A percentile compares a stretch with the other conserved stretches of the same genome.
Evolutionary conservation across 2,113 vertebrate species (phyloP).

Genomic region (Seriola dumerili): DNA sequence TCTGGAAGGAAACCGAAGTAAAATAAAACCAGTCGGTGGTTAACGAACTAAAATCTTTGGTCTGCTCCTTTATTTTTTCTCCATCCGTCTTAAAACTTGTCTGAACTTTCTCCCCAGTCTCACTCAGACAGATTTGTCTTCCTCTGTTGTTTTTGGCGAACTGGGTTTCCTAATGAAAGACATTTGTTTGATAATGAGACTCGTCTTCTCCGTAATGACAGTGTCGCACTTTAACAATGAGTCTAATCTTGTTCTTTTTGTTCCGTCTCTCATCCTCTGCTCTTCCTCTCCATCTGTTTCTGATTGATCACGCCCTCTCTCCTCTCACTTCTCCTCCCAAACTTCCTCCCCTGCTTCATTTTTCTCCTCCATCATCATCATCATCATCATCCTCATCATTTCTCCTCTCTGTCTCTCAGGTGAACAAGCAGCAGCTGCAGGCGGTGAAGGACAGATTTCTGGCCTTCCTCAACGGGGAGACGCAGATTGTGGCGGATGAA

Average conservation of each 20-base stretch:
- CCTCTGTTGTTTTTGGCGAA: conserved; percentile 1
- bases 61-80: too few species aligned
- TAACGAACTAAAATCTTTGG: background rate
- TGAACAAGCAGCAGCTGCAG: conserved; percentile 96
- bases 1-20: background rate
- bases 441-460: conserved; percentile 92
- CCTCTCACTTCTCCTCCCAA: background rate
- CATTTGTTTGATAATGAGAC: conserved; percentile 37
- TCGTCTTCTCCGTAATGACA: conserved; percentile 4
- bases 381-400: background rate
- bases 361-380: background rate
- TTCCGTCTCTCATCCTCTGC: conserved; percentile 8
- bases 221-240: conserved; percentile 33
- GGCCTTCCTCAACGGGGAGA: conserved; percentile 95
- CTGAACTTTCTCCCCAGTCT: background rate
- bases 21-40: background rate
- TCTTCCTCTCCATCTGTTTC: conserved; percentile 28
- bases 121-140: background rate
- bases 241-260: conserved; percentile 50
- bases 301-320: background rate
- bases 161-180: conserved; percentile 16
- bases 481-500: conserved; percentile 95
- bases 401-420: conserved; percentile 78
- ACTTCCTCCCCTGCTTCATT: background rate
- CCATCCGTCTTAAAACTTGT: background rate